phyloP scores from a whole-genome alignment of 2,113 vertebrate genomes.

The Xenus cinereus region DNA sequence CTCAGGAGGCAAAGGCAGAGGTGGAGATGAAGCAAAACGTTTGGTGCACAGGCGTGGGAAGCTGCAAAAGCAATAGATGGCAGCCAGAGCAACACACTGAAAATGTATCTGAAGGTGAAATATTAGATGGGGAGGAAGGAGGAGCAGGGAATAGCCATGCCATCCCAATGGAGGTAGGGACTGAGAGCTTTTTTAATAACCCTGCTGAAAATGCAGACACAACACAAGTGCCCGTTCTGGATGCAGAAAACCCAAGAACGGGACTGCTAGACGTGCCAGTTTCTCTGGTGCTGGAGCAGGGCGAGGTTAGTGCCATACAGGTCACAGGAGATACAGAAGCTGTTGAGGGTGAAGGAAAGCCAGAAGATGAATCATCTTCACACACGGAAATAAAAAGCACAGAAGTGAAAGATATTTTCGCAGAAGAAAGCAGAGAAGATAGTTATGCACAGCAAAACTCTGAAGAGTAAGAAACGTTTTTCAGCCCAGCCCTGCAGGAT shows the following conservation, averaged over 20 bases:
- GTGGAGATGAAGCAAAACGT: neutral
- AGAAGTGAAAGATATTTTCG: neutral
- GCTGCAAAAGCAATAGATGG: neutral
- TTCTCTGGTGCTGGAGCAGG: neutral
- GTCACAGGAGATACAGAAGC: neutral
- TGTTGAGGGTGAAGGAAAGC: neutral
- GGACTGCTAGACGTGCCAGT: neutral
- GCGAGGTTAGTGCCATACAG: rapidly evolving
- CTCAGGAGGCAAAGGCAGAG: neutral
- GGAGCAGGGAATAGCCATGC: neutral
- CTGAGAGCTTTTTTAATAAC: neutral
- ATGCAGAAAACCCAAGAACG: neutral
- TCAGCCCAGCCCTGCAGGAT: neutral
- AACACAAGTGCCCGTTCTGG: neutral
- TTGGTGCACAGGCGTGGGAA: neutral
- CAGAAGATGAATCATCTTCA: neutral
- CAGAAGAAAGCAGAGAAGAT: neutral
- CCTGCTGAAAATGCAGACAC: neutral
- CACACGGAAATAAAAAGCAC: neutral
- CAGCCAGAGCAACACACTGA: neutral
- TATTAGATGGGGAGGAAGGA: neutral
- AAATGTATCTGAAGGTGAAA: neutral
- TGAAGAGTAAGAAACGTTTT: constrained; percentile 21
- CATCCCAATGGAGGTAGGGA: neutral
- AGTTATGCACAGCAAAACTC: neutral